phyloP scores from a whole-genome alignment of 2,797 vertebrate genomes.

The Parotocinclus haroldoi region DNA sequence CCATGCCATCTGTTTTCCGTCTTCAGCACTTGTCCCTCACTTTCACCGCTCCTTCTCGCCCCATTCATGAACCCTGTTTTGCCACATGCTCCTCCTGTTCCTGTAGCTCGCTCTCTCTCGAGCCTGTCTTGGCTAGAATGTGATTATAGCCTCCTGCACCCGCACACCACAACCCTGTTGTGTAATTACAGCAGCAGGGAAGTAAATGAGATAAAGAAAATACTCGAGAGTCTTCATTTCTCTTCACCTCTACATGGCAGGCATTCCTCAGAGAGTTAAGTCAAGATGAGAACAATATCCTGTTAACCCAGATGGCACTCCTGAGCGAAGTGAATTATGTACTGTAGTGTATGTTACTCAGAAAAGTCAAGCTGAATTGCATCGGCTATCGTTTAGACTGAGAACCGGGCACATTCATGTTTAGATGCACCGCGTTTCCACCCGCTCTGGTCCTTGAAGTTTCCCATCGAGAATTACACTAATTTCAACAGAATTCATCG shows the following conservation, averaged over 20 bases:
- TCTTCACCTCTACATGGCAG: slow-evolving; percentile 1
- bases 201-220: slow-evolving; percentile 26
- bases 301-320: no score
- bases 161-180: slow-evolving; percentile 35
- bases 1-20: slow-evolving; percentile 35
- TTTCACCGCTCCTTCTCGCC: neutral
- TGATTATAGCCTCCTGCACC: slow-evolving; percentile 46
- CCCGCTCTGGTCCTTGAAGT: no score
- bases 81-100: slow-evolving; percentile 18
- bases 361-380: no score
- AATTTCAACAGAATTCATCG: no score
- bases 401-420: no score
- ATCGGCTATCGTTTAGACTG: no score
- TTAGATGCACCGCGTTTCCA: no score
- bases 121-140: slow-evolving; percentile 34
- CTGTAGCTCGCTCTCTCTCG: slow-evolving; percentile 19
- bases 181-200: slow-evolving; percentile 45
- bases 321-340: no score
- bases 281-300: slow-evolving; percentile 2
- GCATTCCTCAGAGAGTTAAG: neutral
- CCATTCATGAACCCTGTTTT: neutral
- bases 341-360: no score
- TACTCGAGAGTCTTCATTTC: slow-evolving; percentile 4
- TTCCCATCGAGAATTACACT: no score
- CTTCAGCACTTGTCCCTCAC: neutral